Conservation (phyloP, 2,113 vertebrate species). For the Copsychus sechellarum region DNA sequence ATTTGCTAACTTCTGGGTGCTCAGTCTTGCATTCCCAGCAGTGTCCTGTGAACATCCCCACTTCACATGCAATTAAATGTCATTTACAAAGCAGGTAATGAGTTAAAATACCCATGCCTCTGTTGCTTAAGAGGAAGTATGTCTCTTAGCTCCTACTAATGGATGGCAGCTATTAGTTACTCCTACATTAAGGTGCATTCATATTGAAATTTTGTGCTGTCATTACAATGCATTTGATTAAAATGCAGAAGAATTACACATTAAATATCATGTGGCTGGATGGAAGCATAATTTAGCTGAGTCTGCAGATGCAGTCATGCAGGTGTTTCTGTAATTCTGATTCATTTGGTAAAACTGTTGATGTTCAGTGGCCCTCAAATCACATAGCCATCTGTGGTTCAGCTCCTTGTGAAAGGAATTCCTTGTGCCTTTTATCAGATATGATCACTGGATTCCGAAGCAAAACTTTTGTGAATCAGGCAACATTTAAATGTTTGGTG, state of each 20-base stretch:
- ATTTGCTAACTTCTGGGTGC: background rate
- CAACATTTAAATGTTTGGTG: background rate
- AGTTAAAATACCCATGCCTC: background rate
- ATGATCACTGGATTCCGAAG: background rate
- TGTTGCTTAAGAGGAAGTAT: background rate
- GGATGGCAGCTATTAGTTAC: conserved; percentile 45
- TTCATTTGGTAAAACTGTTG: conserved; percentile 25
- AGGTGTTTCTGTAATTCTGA: conserved; percentile 53
- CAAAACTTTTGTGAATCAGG: conserved; percentile 8
- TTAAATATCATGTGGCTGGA: conserved; percentile 39
- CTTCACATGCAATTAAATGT: background rate
- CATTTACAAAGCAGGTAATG: conserved; percentile 43
- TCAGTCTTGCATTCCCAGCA: background rate
- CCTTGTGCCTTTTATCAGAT: conserved; percentile 34
- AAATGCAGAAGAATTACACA: conserved; percentile 52
- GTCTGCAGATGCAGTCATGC: conserved; percentile 66
- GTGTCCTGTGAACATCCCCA: background rate
- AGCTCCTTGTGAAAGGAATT: conserved; percentile 46
- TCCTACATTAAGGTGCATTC: conserved; percentile 59
- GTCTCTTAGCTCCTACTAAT: conserved; percentile 32
- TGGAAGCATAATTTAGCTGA: conserved; percentile 47
- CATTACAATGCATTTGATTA: conserved; percentile 54
- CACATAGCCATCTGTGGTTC: conserved; percentile 39
- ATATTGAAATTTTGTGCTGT: conserved; percentile 49
- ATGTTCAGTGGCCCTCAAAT: conserved; percentile 57